Evolutionary conservation across 2,797 vertebrate species (phyloP).

Genomic region (Coluber constrictor): DNA sequence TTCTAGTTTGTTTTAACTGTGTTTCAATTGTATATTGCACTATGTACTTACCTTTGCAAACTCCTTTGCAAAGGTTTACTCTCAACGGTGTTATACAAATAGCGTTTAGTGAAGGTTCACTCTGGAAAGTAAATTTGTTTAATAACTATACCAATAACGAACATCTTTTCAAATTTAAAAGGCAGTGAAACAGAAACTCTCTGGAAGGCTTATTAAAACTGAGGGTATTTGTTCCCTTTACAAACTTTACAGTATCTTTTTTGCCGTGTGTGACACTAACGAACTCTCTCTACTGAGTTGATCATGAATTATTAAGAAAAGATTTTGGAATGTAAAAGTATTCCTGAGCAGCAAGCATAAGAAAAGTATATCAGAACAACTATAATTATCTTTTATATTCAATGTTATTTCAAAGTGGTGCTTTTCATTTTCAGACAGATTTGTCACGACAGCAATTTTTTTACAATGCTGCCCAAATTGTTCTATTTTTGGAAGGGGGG

Average conservation of each 20-base stretch:
- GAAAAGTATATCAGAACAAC: not conserved
- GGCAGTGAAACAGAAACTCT: not conserved
- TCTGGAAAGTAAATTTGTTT: not conserved
- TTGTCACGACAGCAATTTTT: conserved; percentile 53
- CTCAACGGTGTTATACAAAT: not conserved
- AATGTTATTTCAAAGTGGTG: conserved; percentile 32
- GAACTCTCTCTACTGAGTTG: conserved; percentile 9
- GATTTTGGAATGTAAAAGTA: not conserved
- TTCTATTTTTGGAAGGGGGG: not conserved
- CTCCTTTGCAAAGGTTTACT: not conserved
- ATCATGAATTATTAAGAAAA: conserved; percentile 23
- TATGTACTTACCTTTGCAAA: not conserved
- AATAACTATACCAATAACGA: not conserved
- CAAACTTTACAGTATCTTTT: not conserved
- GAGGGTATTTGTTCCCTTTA: not conserved
- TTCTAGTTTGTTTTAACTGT: not conserved
- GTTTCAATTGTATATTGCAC: not conserved
- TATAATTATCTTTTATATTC: conserved; percentile 35
- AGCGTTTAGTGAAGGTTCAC: not conserved
- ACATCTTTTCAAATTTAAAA: not conserved
- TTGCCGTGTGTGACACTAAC: not conserved
- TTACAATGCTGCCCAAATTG: conserved; percentile 13
- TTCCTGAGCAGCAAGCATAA: not conserved
- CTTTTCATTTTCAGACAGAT: conserved; percentile 45
- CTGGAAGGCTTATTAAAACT: conserved; percentile 28